These are phyloP conservation scores for Adelognathus sp. DNA, from an alignment of 2,888 invertebrate genomes.

Conservation along the genomic window DNA sequence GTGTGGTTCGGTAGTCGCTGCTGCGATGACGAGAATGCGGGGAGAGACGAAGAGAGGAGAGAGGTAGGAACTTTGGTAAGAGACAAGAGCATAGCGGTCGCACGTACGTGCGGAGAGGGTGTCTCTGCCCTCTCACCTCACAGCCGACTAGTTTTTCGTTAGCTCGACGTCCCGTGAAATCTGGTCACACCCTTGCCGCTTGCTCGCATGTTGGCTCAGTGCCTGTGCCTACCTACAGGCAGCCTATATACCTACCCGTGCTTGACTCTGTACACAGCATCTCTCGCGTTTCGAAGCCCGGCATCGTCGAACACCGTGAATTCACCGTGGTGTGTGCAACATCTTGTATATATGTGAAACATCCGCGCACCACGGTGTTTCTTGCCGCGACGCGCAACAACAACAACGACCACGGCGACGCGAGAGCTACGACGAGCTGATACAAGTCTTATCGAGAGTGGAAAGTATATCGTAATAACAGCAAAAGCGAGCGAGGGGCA, in stretches of 20 bases:
- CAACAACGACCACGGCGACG: neutral
- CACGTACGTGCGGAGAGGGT: slow-evolving; percentile 34
- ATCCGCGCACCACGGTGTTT: too few relatives aligned
- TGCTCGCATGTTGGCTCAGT: slow-evolving; percentile 46
- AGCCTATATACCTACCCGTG: slow-evolving; percentile 29
- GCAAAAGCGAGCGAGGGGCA: neutral
- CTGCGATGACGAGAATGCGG: slow-evolving; percentile 53
- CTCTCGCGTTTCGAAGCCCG: slow-evolving; percentile 44
- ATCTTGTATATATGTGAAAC: too few relatives aligned
- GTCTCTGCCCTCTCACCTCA: slow-evolving; percentile 75
- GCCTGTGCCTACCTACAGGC: slow-evolving; percentile 33
- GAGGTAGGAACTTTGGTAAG: slow-evolving; percentile 25
- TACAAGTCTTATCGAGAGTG: neutral
- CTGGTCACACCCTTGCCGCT: slow-evolving; percentile 72
- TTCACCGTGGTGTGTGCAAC: too few relatives aligned
- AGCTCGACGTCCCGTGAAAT: slow-evolving; percentile 79
- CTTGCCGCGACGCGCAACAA: too few relatives aligned
- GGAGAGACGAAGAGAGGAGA: slow-evolving; percentile 27
- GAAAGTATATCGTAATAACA: slow-evolving; percentile 4
- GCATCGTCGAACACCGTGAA: slow-evolving; percentile 27
- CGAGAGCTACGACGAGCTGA: neutral
- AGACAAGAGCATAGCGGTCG: slow-evolving; percentile 17
- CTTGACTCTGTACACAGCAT: neutral
- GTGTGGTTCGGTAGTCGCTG: slow-evolving; percentile 44
- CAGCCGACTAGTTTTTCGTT: slow-evolving; percentile 80